Evolutionary conservation across 2,888 invertebrate genomes (phyloP), one percentile per base, ranked within the genome.

Genomic region (Parelbella ahira): DNA sequence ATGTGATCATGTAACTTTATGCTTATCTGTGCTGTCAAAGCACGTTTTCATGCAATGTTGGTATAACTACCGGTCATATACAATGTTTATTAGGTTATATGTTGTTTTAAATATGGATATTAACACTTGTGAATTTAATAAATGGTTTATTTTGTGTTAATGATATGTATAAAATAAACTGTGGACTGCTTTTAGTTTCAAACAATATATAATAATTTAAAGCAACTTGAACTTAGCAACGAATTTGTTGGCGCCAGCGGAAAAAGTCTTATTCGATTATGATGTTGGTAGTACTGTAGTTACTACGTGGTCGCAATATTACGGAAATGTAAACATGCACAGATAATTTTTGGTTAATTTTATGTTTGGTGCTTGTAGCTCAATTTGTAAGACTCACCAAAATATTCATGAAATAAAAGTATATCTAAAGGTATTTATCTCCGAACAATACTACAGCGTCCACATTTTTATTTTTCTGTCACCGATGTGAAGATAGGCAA

Each of bases 401-500:
- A 48, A 46, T 44, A 44, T 42, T 44, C 43, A 45, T 51, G 33
- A 23, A 47, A 50, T 34, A 37, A 47, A 46, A 42, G 38, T 45
- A 47, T 8, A 37, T 25, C 8, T 19, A 34, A 44, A 39, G 38
- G 37, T 36, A 30, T 20, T 42, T 50, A 51, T 45, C 42, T 50
- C 48, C 34, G 41, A 29, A 30, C 47, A 44, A 37, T 38, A 44
- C 29, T 36, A 30, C 32, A 45, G 48, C 47, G 60, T 54, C 27
- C 45, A 56, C 52, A 61, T 56, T 68, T 68, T 68, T 66, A 66
- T 74, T 77, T 71, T 71, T 79, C 68, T 74, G 60, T 70, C 69
- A 86, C 82, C 67, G 68, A 63, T 69, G 83, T 87, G 88, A 88
- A 88, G 63, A 76, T 87, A 88, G 88, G 68, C 74, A 76, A 73